Evolutionary conservation across 2,113 vertebrate species (phyloP), one percentile per base, ranked within the genome.

Genomic region (Hemicordylus capensis): DNA sequence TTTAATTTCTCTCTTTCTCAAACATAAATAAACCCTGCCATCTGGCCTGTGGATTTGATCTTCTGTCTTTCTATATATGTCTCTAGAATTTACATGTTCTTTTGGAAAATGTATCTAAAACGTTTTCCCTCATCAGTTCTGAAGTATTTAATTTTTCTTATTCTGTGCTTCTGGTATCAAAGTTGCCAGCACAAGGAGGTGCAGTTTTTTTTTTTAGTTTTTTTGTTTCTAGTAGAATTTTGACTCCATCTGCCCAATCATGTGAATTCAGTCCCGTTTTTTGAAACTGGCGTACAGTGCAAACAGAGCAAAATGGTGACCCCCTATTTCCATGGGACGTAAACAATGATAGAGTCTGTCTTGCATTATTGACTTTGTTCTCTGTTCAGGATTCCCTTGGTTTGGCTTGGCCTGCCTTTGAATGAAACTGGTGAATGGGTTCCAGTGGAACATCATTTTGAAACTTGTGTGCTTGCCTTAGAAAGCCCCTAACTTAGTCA

Each of bases 201-300:
- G 61, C 2, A 0, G 37, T n/a, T 17, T 26, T 78, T 67, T 4
- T 24, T 1, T n/a, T n/a, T n/a, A 0, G 37, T n/a, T 17, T 26
- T 78, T 67, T 4, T 24, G 1, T 1, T 0, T 44, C 44, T 1
- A 56, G 1, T 0, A 1, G 51, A 54, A 4, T 20, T 70, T 2
- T 0, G 0, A 3, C 19, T 15, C 8, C 37, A 4, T 69, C 48
- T 61, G 34, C 81, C n/a, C 24, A 0, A 0, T 0, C 37, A 34
- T 75, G 4, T 5, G 83, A 20, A 58, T 85, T 46, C 70, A 3
- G 24, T 48, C 26, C n/a, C 80, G n/a, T 89, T 66, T 7, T 37
- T 6, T 64, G 39, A 66, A 39, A 20, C 15, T 44, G 4, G 56
- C 42, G 56, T 70, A 2, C 0, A 19, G 51, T 1, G 63, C 70